Base-by-base conservation (phyloP, 1,140 invertebrate species). In the Bilobella aurantiaca region DNA sequence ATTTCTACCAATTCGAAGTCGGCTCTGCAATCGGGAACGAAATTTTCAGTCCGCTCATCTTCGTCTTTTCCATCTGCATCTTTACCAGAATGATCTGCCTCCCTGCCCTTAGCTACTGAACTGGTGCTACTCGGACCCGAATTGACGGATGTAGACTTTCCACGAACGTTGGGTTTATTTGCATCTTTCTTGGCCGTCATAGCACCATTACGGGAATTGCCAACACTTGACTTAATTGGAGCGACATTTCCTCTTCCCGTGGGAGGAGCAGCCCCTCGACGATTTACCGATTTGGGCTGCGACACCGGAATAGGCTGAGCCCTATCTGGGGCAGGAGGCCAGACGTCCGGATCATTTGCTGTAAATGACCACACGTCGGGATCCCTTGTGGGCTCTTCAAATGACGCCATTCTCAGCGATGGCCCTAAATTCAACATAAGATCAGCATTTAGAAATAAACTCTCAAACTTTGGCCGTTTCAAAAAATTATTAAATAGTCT, bases 1-100 rank as follows among this genome's bases (percentile, higher is more conserved):
- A 93, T 89, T 74, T 98, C 95, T 1, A 97, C 93, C 37, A 99
- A 82, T 76, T 97, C 95, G 57, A 87, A 84, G 78, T 99, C 95
- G 74, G 88, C 87, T 42, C 91, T 87, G 67, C 85, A 84, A 47
- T 69, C 71, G 1, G 90, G 85, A 76, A 98, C 94, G 82, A 98
- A 99, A 76, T 90, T 88, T 72, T 53, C 49, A 12, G 49, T 53
- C 21, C 86, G 86, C 69, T 94, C 91, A 68, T 70, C 72, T 60
- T 89, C 87, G 32, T 65, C 80, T 65, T 87, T 83, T 75, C 87
- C 84, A 42, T 84, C 81, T 76, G 75, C 67, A 75, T 76, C 69
- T 76, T 77, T 29, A 67, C 47, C 31, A 63, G 67, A 16, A 67
- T 67, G 30, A 34, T 61, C 69, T 23, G 12, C 3, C 75, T 78